Conservation (phyloP, 2,888 invertebrate genomes). For the Pomacea canaliculata region DNA sequence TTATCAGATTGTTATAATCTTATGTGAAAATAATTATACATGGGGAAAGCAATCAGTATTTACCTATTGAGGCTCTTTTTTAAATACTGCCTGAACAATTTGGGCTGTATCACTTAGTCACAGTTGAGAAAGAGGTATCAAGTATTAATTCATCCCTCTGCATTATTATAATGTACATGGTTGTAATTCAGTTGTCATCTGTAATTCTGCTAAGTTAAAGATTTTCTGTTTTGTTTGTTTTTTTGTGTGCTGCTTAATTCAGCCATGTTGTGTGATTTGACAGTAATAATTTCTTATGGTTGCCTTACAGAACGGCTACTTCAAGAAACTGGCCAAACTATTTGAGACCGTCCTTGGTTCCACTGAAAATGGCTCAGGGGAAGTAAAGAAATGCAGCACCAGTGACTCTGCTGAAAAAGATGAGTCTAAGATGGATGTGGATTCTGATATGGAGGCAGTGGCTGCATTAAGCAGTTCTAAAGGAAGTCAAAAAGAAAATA, state of each 20-base stretch:
- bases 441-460: not conserved
- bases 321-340: constrained; percentile 47
- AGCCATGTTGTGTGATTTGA: too few species aligned
- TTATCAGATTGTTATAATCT: too few species aligned
- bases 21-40: too few species aligned
- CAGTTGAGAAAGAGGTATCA: too few species aligned
- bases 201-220: not conserved
- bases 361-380: constrained; percentile 17
- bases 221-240: not conserved
- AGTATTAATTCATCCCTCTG: too few species aligned
- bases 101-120: too few species aligned
- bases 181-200: not conserved
- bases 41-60: too few species aligned
- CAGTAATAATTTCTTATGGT: not conserved
- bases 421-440: not conserved
- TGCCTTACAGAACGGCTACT: constrained; percentile 53
- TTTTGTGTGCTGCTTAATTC: too few species aligned
- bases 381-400: constrained; percentile 1
- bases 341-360: constrained; percentile 39
- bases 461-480: not conserved
- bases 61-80: too few species aligned
- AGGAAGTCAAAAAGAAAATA: not conserved
- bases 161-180: too few species aligned
- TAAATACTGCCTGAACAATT: too few species aligned
- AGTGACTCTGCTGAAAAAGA: not conserved